A percentile compares a stretch with the other conserved stretches of the same genome.
Conservation (phyloP, 2,888 invertebrate species). For the Synanthedon myopaeformis region DNA sequence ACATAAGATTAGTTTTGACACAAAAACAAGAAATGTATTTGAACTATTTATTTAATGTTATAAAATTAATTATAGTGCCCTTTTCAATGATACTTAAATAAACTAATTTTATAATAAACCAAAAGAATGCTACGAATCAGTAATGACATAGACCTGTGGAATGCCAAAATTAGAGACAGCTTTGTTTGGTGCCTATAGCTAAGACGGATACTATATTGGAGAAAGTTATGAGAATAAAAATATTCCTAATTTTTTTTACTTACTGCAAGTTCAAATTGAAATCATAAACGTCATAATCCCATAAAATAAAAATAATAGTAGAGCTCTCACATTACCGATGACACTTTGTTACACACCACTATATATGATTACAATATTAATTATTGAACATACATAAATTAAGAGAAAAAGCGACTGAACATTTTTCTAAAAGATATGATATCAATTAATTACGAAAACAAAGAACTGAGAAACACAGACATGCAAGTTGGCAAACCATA, state of each 20-base stretch:
- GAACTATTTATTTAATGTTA: neutral
- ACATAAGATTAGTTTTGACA: too few species aligned
- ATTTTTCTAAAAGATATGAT: slow-evolving; percentile 29
- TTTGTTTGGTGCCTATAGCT: slow-evolving; percentile 28
- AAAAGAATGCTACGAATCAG: slow-evolving; percentile 35
- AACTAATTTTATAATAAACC: slow-evolving; percentile 8
- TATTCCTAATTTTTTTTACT: slow-evolving; percentile 48
- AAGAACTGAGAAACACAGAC: slow-evolving; percentile 67
- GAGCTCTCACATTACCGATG: slow-evolving; percentile 70
- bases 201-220: slow-evolving; percentile 9
- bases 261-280: slow-evolving; percentile 36
- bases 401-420: slow-evolving; percentile 22
- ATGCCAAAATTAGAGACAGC: slow-evolving; percentile 65
- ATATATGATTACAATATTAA: slow-evolving; percentile 25
- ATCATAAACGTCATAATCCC: slow-evolving; percentile 52
- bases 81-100: neutral
- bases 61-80: neutral
- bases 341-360: slow-evolving; percentile 52
- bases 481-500: slow-evolving; percentile 74
- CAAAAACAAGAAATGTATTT: too few species aligned
- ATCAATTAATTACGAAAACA: slow-evolving; percentile 55
- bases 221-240: slow-evolving; percentile 13
- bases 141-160: slow-evolving; percentile 56
- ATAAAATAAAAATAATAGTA: slow-evolving; percentile 54
- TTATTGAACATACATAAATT: slow-evolving; percentile 24